Evolutionary conservation across 2,888 invertebrate species (phyloP).

Genomic region (Aporophyla nigra): DNA sequence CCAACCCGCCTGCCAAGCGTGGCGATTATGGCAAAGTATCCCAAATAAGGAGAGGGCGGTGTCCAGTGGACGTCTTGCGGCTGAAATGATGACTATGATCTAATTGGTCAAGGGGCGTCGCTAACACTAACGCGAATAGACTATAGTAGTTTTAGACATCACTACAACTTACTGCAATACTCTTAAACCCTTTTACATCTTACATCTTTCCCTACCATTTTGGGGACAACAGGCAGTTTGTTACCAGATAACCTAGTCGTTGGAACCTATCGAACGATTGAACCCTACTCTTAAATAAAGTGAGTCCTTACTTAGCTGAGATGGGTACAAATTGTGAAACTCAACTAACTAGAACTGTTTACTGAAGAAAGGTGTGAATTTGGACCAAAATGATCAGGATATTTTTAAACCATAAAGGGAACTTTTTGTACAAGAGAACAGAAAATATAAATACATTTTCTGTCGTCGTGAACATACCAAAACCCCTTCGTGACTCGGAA

Average conservation of each 20-base stretch:
- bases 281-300: slow-evolving; percentile 22
- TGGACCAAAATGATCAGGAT: not conserved
- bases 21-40: no score
- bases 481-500: no score
- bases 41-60: no score
- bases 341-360: slow-evolving; percentile 17
- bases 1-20: no score
- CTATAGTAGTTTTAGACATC: not conserved
- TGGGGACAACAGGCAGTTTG: not conserved
- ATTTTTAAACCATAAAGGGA: not conserved
- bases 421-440: not conserved
- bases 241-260: slow-evolving; percentile 5
- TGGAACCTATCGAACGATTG: slow-evolving; percentile 27
- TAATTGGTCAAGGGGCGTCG: no score
- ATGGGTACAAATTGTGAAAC: slow-evolving; percentile 17
- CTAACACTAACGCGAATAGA: no score
- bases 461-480: no score
- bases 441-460: no score
- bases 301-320: slow-evolving; percentile 10
- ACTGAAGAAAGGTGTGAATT: not conserved
- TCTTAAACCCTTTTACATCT: not conserved
- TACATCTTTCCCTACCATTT: not conserved
- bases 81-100: no score
- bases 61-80: no score
- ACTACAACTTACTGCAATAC: not conserved